Base-by-base conservation (phyloP, 2,888 invertebrate species). In the Scaptodrosophila latifasciaeformis region DNA sequence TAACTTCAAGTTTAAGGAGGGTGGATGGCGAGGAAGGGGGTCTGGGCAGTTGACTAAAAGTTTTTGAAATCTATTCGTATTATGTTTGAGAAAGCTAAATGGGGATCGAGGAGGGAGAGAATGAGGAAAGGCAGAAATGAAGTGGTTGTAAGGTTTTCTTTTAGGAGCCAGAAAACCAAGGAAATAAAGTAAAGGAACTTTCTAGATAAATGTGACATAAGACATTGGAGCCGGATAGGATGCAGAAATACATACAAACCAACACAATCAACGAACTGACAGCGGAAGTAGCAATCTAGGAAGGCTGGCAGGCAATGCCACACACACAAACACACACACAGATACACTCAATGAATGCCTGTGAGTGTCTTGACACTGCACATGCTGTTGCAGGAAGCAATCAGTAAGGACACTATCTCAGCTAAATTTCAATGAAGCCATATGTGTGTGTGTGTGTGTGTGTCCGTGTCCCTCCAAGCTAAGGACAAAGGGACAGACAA, bases 131-230 rank as follows among this genome's bases (percentile, higher is more conserved):
- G 43, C 46, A 51, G 54, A n/a, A n/a, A n/a, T n/a, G n/a, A n/a
- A n/a, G n/a, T n/a, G n/a, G n/a, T 34, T 19, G 47, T n/a, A 49
- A 50, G 21, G 44, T 39, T 65, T 58, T 61, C 58, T 59, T 53
- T 57, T 46, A n/a, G 49, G 37, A 60, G 55, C 59, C 39, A 47
- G 59, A 59, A 63, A 3, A 34, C 13, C n/a, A 24, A 44, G 17
- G 6, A 34, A 37, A 42, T n/a, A 64, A 68, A 67, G 31, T n/a
- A 54, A 65, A 68, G 65, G 79, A 82, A 77, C 59, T 79, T 82
- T 71, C 60, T 68, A 74, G 81, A 82, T 79, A 83, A 76, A 82
- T 74, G 74, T 79, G 74, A 77, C 72, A 78, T 67, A 76, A 79
- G 77, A 81, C 70, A 79, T 65, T 79, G 71, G 54, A 70, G 74